Evolutionary conservation across 1,140 invertebrate genomes (phyloP), one percentile per base, ranked within the genome.

Genomic region (Zaprionus davidi): DNA sequence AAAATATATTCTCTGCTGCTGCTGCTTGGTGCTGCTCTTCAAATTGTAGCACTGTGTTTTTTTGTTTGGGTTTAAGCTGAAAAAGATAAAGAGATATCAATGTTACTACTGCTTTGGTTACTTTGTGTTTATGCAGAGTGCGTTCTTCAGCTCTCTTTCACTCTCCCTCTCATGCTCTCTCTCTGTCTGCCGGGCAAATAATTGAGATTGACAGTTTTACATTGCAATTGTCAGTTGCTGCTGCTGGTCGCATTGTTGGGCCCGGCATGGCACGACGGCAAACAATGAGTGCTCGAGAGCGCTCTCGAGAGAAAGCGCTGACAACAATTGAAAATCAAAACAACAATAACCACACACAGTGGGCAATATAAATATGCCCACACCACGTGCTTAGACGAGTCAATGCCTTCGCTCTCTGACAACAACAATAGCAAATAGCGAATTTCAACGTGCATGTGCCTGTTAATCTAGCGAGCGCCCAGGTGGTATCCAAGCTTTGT

Each of bases 161-260:
- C 56, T n/a, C 1, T 26, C 44, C 17, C 5, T 31, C 20, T 38
- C 20, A 2, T 1, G 24, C 55, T 24, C 5, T 31, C 0, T 22
- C 20, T 38, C 12, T 41, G n/a, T 31, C 22, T 69, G 22, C 26
- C 55, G 36, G 5, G 64, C 71, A 53, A 24, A 59, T 66, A 87
- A 87, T 87, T 71, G 58, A 76, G 85, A 82, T 87, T 82, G 80
- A 87, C 73, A 78, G 71, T 68, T 87, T 78, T 73, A 81, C 71
- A 81, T 71, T 78, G 75, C 75, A 71, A 72, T 75, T 79, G 60
- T 74, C 65, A 66, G 62, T 59, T 70, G 38, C 22, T n/a, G 66
- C 9, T 34, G 9, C 31, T 34, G 9, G 9, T 67, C 55, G 62
- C 64, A 58, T 69, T 76, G 56, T 44, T 75, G 36, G 5, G 67